Conservation (phyloP, 1,140 invertebrate species). For the Drosophila ercepeae region DNA sequence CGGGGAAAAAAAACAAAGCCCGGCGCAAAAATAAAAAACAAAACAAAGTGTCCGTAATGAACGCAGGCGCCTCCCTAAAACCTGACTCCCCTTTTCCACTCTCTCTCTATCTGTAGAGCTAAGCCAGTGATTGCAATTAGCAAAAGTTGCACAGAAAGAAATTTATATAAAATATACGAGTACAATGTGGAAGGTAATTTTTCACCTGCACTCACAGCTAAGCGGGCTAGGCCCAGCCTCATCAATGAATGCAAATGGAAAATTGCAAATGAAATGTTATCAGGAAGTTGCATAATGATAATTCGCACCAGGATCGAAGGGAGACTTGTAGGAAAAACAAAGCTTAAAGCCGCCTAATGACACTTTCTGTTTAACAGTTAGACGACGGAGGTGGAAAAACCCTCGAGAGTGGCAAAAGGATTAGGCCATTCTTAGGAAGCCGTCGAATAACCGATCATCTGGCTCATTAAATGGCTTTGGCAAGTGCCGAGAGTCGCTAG, state of each 20-base stretch:
- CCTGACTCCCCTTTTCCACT: not conserved
- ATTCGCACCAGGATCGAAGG: slow-evolving; percentile 40
- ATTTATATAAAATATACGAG: not conserved
- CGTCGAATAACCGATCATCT: slow-evolving; percentile 62
- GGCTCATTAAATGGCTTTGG: slow-evolving; percentile 79
- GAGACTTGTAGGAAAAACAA: slow-evolving; percentile 31
- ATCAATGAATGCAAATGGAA: slow-evolving; percentile 58
- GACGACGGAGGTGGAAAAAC: slow-evolving; percentile 15
- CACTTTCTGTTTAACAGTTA: slow-evolving; percentile 34
- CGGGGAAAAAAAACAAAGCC: slow-evolving; percentile 7
- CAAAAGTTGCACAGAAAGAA: slow-evolving; percentile 21
- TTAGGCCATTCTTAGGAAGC: slow-evolving; percentile 57
- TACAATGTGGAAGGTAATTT: too few relatives aligned
- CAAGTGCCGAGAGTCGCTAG: slow-evolving; percentile 38
- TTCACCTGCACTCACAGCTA: slow-evolving; percentile 9
- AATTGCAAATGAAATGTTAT: slow-evolving; percentile 76
- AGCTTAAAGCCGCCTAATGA: slow-evolving; percentile 51
- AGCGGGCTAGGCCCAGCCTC: not conserved
- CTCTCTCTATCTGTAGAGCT: slow-evolving; percentile 9
- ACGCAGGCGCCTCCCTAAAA: slow-evolving; percentile 36
- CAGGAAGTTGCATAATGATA: slow-evolving; percentile 76
- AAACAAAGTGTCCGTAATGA: slow-evolving; percentile 62
- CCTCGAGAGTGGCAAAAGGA: slow-evolving; percentile 28
- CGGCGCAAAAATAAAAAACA: slow-evolving; percentile 28
- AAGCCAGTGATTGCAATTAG: slow-evolving; percentile 67